Conservation (phyloP, 2,797 vertebrate species). For the Clarias platycephalus region DNA sequence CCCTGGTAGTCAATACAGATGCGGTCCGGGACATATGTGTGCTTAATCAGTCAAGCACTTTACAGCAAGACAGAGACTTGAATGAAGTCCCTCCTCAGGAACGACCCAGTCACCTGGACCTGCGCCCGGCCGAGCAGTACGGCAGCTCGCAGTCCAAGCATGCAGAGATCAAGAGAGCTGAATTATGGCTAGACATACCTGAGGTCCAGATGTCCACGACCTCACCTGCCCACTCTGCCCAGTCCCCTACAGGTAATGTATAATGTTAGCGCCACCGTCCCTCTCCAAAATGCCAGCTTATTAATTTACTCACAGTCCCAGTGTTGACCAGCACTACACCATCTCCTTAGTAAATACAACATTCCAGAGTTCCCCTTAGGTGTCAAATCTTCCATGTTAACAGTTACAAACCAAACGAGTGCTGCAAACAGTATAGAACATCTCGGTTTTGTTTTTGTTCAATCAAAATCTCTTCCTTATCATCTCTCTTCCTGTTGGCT, state of each 20-base stretch:
- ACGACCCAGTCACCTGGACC: conserved; percentile 90
- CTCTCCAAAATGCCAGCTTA: conserved; percentile 41
- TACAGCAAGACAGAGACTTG: conserved; percentile 52
- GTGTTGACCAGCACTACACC: conserved; percentile 54
- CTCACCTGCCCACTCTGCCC: conserved; percentile 82
- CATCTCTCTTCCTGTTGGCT: conserved; percentile 50
- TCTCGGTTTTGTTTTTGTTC: conserved; percentile 10
- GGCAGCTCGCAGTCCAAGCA: conserved; percentile 75
- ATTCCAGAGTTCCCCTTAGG: conserved; percentile 47
- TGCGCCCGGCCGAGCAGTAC: conserved; percentile 81
- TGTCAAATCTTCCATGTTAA: conserved; percentile 7
- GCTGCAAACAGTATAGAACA: conserved; percentile 13
- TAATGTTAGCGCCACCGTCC: conserved; percentile 74
- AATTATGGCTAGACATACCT: conserved; percentile 80
- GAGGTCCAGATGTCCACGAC: conserved; percentile 82
- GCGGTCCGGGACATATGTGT: conserved; percentile 32
- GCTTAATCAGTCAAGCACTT: conserved; percentile 37
- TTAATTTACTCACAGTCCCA: conserved; percentile 40
- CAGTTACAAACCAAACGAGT: conserved; percentile 4
- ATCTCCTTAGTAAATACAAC: conserved; percentile 52
- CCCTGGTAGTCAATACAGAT: conserved; percentile 64
- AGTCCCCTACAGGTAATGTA: conserved; percentile 99
- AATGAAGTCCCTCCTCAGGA: conserved; percentile 83
- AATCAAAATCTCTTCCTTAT: conserved; percentile 55
- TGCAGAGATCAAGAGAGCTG: conserved; percentile 80